Base-by-base conservation (phyloP, 2,113 vertebrate species). In the Pao palembangensis region DNA sequence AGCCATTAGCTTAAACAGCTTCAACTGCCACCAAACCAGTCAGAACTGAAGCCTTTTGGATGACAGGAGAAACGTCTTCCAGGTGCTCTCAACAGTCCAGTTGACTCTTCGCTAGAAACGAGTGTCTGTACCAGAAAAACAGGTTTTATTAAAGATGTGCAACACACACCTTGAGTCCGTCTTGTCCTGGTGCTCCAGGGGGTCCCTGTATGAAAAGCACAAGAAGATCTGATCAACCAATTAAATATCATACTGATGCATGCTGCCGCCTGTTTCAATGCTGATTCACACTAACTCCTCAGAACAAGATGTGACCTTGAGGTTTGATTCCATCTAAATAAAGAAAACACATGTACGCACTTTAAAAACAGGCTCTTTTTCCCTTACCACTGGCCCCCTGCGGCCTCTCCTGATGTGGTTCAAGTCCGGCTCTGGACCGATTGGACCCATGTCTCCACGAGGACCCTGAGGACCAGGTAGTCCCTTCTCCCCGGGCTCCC, bases 381-480 rank as follows among this genome's bases (percentile, higher is more conserved):
- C 47, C 20, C 86, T 88, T 67, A 92, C 91, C 90, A 91, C 85
- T 17, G 91, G 57, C 5, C 91, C 91, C 59, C 91, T 86, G 60
- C 87, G 88, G 23, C 91, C 91, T 62, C 87, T 85, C 71, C 89
- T 92, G 50, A 90, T 77, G 13, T 92, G 88, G 38, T 78, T 82
- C 56, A 91, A 64, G 73, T 93, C 89, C 2, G 90, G 88, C 23
- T 89, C 76, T 8, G 90, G 91, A 19, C 89, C 90, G 69, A 91
- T 88, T 16, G 88, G 91, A 15, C 91, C 91, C 88, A 92, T 91
- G 73, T 90, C 79, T 23, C 91, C 91, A 13, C 91, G 77, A 4
- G 86, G 88, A 1, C 91, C 91, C 51, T 60, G 70, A 17, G 72
- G 77, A 0, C 91, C 91, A 14, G 87, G 63, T 0, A 42, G 74